Conservation (phyloP, 1,140 invertebrate genomes). For the Daktulosphaira vitifoliae region DNA sequence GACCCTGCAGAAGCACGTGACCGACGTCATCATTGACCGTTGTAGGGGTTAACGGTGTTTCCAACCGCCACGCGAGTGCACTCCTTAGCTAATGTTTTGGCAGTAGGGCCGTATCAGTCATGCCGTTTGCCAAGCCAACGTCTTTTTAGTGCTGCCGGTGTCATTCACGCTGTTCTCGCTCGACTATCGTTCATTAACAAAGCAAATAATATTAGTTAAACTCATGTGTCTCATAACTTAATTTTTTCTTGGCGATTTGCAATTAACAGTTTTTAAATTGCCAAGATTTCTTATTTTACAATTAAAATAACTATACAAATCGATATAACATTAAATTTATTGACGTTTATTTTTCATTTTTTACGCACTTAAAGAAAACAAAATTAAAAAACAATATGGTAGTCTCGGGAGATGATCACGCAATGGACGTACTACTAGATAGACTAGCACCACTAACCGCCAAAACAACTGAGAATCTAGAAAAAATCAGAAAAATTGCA, state of each 20-base stretch:
- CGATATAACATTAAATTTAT: no score
- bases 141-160: neutral
- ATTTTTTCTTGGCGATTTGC: no score
- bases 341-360: neutral
- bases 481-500: slow-evolving; percentile 18
- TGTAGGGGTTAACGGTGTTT: neutral
- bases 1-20: neutral
- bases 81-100: slow-evolving; percentile 15
- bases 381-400: neutral
- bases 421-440: slow-evolving; percentile 13
- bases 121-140: slow-evolving; percentile 23
- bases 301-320: no score
- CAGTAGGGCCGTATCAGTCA: slow-evolving; percentile 26
- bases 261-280: no score
- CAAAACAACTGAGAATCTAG: slow-evolving; percentile 1
- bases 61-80: neutral
- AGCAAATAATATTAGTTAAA: no score
- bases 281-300: no score
- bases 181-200: no score
- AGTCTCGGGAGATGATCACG: slow-evolving; percentile 12
- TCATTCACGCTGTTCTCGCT: slow-evolving; percentile 21
- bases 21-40: no score
- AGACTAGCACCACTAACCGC: neutral
- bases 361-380: neutral
- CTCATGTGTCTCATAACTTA: no score